Percentiles rank a stretch among this genome's conserved stretches.
phyloP scores from a whole-genome alignment of 1,140 invertebrate genomes.

The Macrobrachium nipponense region DNA sequence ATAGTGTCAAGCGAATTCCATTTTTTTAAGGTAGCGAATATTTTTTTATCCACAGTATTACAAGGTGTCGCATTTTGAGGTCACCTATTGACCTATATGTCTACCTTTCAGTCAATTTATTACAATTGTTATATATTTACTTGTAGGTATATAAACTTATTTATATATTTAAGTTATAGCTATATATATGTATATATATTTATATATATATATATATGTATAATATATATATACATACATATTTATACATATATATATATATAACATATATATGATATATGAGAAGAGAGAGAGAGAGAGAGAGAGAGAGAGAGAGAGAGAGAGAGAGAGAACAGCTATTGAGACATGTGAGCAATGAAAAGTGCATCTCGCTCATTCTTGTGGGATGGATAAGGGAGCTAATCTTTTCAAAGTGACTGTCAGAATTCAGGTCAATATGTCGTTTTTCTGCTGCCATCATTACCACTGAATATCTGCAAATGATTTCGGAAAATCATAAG shows the following conservation, averaged over 20 bases:
- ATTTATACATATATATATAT: conserved; percentile 5
- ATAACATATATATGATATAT: conserved; percentile 29
- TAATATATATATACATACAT: background rate
- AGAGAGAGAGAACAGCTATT: conserved; percentile 23
- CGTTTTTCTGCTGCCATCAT: too few relatives aligned
- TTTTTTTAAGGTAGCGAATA: too few relatives aligned
- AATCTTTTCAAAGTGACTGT: background rate
- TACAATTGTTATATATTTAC: background rate
- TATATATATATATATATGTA: background rate
- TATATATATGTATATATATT: conserved; percentile 34
- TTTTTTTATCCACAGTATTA: too few relatives aligned
- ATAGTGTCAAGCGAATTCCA: too few relatives aligned
- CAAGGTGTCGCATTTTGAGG: too few relatives aligned
- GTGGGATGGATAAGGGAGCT: too few relatives aligned
- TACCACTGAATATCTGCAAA: too few relatives aligned
- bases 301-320: conserved; percentile 25
- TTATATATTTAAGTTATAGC: conserved; percentile 16
- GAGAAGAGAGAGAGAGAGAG: conserved; percentile 6
- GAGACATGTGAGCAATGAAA: background rate
- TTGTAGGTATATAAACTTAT: conserved; percentile 25
- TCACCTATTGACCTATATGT: too few relatives aligned
- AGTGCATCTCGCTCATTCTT: background rate
- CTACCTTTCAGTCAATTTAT: too few relatives aligned
- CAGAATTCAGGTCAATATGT: too few relatives aligned
- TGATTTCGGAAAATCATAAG: too few relatives aligned